Conservation (phyloP, 35 echinoderm and acorn worm species). For the Acanthaster planci region DNA sequence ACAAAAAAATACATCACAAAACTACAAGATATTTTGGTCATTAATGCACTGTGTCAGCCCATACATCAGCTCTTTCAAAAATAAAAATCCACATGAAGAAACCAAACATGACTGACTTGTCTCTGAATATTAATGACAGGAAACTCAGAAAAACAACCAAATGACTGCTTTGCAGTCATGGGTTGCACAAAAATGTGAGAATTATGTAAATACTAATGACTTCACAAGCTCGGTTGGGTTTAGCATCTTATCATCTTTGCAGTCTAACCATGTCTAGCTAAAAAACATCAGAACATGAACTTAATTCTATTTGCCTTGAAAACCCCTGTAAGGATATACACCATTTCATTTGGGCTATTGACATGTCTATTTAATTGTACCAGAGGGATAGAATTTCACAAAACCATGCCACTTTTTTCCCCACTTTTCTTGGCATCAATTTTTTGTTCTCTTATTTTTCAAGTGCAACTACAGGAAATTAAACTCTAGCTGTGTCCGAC, state of each 20-base stretch:
- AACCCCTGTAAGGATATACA: not conserved
- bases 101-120: too few species aligned
- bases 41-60: not conserved
- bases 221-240: not conserved
- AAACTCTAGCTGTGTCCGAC: not conserved
- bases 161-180: slow-evolving; percentile 2
- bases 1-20: not conserved
- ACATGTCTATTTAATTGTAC: slow-evolving; percentile 19
- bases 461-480: slow-evolving; percentile 29
- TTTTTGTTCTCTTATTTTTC: not conserved
- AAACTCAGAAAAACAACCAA: not conserved
- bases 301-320: not conserved
- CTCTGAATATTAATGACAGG: too few species aligned
- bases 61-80: too few species aligned
- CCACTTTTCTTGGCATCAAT: not conserved
- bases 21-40: not conserved
- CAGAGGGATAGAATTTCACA: not conserved
- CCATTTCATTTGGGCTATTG: slow-evolving; percentile 29
- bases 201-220: not conserved
- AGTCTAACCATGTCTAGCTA: too few species aligned
- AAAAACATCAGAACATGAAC: too few species aligned
- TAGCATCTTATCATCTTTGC: too few species aligned
- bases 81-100: too few species aligned
- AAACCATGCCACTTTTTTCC: not conserved
- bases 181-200: not conserved